phyloP scores from a whole-genome alignment of 2,797 vertebrate genomes.

The Acanthurus tractus region DNA sequence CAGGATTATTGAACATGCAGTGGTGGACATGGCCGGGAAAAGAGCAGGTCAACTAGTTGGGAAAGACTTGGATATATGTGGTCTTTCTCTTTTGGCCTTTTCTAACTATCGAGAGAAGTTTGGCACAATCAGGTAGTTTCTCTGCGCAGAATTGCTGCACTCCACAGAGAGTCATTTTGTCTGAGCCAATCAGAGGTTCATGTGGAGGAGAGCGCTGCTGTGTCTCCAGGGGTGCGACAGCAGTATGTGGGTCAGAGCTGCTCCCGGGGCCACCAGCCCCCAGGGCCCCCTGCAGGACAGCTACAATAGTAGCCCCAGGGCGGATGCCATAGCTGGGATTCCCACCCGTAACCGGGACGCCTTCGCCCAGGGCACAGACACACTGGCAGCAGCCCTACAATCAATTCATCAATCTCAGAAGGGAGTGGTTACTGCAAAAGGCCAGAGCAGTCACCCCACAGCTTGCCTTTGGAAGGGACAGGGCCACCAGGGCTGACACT shows the following conservation, averaged over 20 bases:
- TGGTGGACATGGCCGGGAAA: conserved; percentile 3
- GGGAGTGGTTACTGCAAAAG: conserved; percentile 82
- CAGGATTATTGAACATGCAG: conserved; percentile 17
- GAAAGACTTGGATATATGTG: conserved; percentile 38
- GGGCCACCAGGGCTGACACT: conserved; percentile 80
- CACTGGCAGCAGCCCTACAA: conserved; percentile 88
- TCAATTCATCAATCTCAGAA: conserved; percentile 89
- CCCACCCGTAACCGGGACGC: conserved; percentile 89
- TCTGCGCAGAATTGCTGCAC: conserved; percentile 56
- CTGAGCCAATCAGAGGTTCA: conserved; percentile 71
- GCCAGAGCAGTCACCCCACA: conserved; percentile 80
- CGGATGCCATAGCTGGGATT: conserved; percentile 90
- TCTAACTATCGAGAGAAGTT: conserved; percentile 64
- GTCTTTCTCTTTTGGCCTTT: conserved; percentile 59
- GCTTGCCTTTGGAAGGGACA: conserved; percentile 70
- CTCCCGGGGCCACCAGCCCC: conserved; percentile 85
- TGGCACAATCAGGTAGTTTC: conserved; percentile 74
- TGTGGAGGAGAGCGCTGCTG: conserved; percentile 72
- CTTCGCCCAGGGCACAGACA: conserved; percentile 88
- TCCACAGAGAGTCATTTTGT: conserved; percentile 65
- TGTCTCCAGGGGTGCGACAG: conserved; percentile 91
- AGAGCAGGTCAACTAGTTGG: conserved; percentile 34
- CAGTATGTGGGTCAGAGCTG: conserved; percentile 89
- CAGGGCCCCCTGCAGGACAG: conserved; percentile 85
- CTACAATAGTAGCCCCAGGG: conserved; percentile 87